Conservation (phyloP, 2,888 invertebrate species). For the Clunio marinus region DNA sequence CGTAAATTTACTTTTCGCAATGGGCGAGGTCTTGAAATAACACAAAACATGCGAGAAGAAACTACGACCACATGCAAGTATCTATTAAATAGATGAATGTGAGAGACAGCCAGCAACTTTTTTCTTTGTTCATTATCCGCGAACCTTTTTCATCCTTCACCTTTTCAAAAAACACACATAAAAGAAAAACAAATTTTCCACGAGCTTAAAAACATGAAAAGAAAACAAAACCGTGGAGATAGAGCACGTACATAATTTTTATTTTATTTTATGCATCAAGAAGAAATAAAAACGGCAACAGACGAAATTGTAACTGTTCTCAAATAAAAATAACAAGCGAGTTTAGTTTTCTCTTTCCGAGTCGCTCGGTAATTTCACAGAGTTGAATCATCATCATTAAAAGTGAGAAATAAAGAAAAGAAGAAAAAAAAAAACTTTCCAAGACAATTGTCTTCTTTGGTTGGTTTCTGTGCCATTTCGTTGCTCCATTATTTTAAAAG, state of each 20-base stretch:
- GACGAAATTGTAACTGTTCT: slow-evolving; percentile 28
- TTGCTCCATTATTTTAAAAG: slow-evolving; percentile 10
- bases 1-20: too few relatives aligned
- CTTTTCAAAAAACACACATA: too few relatives aligned
- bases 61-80: too few relatives aligned
- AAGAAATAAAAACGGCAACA: too few relatives aligned
- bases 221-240: neutral
- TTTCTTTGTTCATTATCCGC: too few relatives aligned
- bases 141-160: too few relatives aligned
- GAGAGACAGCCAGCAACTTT: too few relatives aligned
- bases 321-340: neutral
- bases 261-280: too few relatives aligned
- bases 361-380: slow-evolving; percentile 14
- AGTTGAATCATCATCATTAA: slow-evolving; percentile 13
- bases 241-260: too few relatives aligned
- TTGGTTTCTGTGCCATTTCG: slow-evolving; percentile 18
- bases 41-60: too few relatives aligned
- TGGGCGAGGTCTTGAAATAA: too few relatives aligned
- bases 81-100: too few relatives aligned
- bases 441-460: neutral
- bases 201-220: slow-evolving; percentile 4
- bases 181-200: slow-evolving; percentile 22
- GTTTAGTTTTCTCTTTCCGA: slow-evolving; percentile 11
- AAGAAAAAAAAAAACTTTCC: neutral
- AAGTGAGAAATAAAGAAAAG: neutral